These are phyloP conservation scores for Myrmecobius fasciatus DNA, from an alignment of 2,113 vertebrate species.

Conservation along the genomic window DNA sequence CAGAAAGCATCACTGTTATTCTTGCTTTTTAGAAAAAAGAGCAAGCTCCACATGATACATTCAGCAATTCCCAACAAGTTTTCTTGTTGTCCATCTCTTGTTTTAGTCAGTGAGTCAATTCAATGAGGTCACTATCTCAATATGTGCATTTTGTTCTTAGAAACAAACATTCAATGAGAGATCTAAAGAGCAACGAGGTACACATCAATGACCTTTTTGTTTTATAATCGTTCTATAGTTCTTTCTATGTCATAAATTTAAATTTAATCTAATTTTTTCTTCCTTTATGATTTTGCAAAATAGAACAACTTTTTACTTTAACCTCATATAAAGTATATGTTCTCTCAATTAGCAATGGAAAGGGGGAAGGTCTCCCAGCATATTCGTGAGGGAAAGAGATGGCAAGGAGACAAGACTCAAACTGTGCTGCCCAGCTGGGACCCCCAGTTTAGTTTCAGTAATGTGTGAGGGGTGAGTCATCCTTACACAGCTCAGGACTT, in stretches of 20 bases:
- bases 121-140: constrained; percentile 62
- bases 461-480: constrained; percentile 72
- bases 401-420: constrained; percentile 50
- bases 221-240: neutral
- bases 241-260: neutral
- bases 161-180: constrained; percentile 43
- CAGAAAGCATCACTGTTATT: neutral
- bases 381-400: neutral
- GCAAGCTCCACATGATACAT: neutral
- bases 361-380: neutral
- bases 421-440: constrained; percentile 29
- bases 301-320: constrained; percentile 38
- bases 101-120: neutral
- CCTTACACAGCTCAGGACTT: constrained; percentile 71
- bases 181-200: neutral
- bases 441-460: constrained; percentile 42
- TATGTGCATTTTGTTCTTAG: constrained; percentile 59
- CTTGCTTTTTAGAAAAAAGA: neutral
- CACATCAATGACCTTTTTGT: neutral
- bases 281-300: neutral
- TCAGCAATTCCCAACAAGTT: constrained; percentile 18
- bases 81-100: neutral
- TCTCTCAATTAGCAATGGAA: constrained; percentile 67
- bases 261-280: neutral
- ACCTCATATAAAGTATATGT: constrained; percentile 69